These are phyloP conservation scores for Coturnix japonica DNA, from an alignment of 2,113 vertebrate genomes.

Conservation along the genomic window DNA sequence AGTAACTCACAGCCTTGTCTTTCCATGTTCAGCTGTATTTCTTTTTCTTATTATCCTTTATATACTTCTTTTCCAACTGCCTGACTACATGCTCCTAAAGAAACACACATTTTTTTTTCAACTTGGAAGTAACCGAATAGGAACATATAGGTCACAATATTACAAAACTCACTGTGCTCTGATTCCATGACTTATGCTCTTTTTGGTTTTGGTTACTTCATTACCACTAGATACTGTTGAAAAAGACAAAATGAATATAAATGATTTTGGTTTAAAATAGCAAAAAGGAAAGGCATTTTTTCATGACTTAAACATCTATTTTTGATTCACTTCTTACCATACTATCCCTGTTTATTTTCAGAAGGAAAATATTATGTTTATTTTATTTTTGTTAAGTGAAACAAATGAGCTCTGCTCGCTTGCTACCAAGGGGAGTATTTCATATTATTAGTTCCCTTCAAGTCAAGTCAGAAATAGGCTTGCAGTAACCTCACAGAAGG, in stretches of 20 bases:
- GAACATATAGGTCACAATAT: slow-evolving; percentile 29
- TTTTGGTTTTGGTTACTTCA: slow-evolving; percentile 18
- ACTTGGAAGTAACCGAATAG: slow-evolving; percentile 16
- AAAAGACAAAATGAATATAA: background rate
- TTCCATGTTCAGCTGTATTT: background rate
- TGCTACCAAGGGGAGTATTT: background rate
- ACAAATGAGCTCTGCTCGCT: background rate
- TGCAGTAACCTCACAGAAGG: background rate
- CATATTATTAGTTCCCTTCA: background rate
- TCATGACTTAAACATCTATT: background rate
- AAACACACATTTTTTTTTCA: background rate
- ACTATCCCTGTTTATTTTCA: slow-evolving; percentile 10
- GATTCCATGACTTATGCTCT: background rate
- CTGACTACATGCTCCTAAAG: background rate
- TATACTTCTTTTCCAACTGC: background rate
- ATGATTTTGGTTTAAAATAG: background rate
- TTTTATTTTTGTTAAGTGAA: background rate
- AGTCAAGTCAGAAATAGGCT: background rate
- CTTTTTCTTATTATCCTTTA: background rate
- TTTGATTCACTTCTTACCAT: background rate
- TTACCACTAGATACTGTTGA: background rate
- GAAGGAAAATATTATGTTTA: slow-evolving; percentile 10
- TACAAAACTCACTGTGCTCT: background rate
- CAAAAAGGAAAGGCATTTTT: background rate
- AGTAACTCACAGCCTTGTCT: slow-evolving; percentile 78